Conservation (phyloP, 2,888 invertebrate genomes). For the Agonum fuliginosum region DNA sequence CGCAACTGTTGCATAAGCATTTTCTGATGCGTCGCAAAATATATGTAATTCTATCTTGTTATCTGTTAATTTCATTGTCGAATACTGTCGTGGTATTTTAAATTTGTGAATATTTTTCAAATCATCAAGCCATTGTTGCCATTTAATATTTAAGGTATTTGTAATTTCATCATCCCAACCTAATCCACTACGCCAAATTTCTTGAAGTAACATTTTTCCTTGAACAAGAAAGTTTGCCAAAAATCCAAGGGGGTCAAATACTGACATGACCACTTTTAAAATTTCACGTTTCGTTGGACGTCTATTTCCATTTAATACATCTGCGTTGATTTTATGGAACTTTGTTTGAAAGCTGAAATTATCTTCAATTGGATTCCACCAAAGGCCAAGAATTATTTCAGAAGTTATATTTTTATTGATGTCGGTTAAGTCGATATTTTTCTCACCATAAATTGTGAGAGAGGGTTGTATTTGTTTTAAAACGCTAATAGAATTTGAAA, state of each 20-base stretch:
- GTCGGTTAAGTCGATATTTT: background rate
- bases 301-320: constrained; percentile 42
- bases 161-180: constrained; percentile 43
- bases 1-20: constrained; percentile 56
- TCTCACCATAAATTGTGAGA: background rate
- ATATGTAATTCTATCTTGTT: constrained; percentile 50
- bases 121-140: constrained; percentile 17
- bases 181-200: constrained; percentile 48
- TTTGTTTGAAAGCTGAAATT: constrained; percentile 15
- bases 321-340: constrained; percentile 55
- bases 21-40: constrained; percentile 59
- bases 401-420: background rate
- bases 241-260: constrained; percentile 54
- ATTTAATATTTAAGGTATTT: background rate
- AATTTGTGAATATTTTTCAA: background rate
- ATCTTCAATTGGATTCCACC: constrained; percentile 51
- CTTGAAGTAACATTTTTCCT: constrained; percentile 47
- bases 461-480: background rate
- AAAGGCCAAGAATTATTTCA: constrained; percentile 58
- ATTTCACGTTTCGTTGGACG: constrained; percentile 60
- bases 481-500: constrained; percentile 62
- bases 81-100: background rate
- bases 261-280: constrained; percentile 45
- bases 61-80: background rate
- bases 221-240: background rate